Base-by-base conservation (phyloP, 2,113 vertebrate genomes). In the Lamprologus sp. region DNA sequence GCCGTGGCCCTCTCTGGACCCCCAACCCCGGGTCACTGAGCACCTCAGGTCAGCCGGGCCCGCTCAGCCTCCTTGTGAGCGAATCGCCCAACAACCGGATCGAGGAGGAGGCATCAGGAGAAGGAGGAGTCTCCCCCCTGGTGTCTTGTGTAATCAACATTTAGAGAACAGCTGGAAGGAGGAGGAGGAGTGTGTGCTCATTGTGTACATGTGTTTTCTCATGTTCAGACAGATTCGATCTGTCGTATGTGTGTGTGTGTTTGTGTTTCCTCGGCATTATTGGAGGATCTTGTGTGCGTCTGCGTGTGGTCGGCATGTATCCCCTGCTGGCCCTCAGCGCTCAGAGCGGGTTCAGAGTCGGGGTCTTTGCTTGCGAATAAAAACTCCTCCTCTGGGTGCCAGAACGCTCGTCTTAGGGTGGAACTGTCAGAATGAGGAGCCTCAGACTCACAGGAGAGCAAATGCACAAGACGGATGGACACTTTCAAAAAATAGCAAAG, bases 91-190 rank as follows among this genome's bases (percentile, higher is more conserved):
- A 63, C 81, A 87, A 89, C 87, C 26, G 53, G 83, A 87, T 85
- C 15, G 79, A 82, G 89, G 26, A 87, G 56, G 42, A 79, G 28
- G 81, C 47, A 83, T 88, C 49, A 87, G 56, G 23, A 79, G 28
- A 80, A 77, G 73, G 54, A 79, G 77, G 37, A 31, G 55, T 70
- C 58, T 35, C 63, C 85, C 88, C 81, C 84, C 83, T 40, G 6
- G 84, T 95, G 95, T 96, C 95, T 94, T 83, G 89, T 95, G 92
- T 93, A 95, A 95, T 96, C 93, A 96, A 92, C 93, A 94, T 96
- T 94, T 94, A 91, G 88, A 94, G 84, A 93, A 93, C 87, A 93
- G 94, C 94, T 96, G 92, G 91, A 88, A 94, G 92, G 88, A 83
- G 87, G 31, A 65, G 68, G 55, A 86, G 84, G 82, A 84, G 84